Evolutionary conservation across 2,888 invertebrate genomes (phyloP).

Genomic region (Parnassius glacialis): DNA sequence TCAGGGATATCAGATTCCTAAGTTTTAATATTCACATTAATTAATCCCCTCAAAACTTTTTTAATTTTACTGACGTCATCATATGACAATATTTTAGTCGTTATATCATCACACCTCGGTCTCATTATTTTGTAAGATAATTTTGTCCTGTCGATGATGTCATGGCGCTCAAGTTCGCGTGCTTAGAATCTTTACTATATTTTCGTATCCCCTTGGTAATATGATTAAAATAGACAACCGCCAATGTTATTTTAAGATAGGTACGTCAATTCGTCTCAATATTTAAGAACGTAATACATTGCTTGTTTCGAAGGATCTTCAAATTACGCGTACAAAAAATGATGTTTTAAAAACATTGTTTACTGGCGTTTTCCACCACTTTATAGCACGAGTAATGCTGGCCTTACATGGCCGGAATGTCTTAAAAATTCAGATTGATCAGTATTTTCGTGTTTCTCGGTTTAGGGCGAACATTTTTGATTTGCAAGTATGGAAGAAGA

Average conservation of each 20-base stretch:
- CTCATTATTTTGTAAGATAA: conserved; percentile 26
- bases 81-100: conserved; percentile 25
- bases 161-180: conserved; percentile 19
- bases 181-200: conserved; percentile 15
- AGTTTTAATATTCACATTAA: too few relatives aligned
- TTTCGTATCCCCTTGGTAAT: not conserved
- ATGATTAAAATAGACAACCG: conserved; percentile 7
- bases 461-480: too few relatives aligned
- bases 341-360: too few relatives aligned
- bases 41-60: not conserved
- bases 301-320: not conserved
- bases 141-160: conserved; percentile 28
- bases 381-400: too few relatives aligned
- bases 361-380: too few relatives aligned
- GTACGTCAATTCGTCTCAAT: conserved; percentile 1
- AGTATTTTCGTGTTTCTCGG: too few relatives aligned
- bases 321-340: not conserved
- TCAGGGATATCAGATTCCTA: too few relatives aligned
- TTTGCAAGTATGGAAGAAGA: too few relatives aligned
- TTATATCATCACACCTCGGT: conserved; percentile 25
- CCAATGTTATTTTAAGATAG: conserved; percentile 1
- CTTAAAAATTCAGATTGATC: too few relatives aligned
- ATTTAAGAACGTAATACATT: not conserved
- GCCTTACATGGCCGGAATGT: too few relatives aligned
- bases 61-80: conserved; percentile 17